A percentile compares a stretch with the other conserved stretches of the same genome.
These are phyloP conservation scores for Phylloscopus trochilus DNA, from an alignment of 2,113 vertebrate species.

Conservation along the genomic window DNA sequence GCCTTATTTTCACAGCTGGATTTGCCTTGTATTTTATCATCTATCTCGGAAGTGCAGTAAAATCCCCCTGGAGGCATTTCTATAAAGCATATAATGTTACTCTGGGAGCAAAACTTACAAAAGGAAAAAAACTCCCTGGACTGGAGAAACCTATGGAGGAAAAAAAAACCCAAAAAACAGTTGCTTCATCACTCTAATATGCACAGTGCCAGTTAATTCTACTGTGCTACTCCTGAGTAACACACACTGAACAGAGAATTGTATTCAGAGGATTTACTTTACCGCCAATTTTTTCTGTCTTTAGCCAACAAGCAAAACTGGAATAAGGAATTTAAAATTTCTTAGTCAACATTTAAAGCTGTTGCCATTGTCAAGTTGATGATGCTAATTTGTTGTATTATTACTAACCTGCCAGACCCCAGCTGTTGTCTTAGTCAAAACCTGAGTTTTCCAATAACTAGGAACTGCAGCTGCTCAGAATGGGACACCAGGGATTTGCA, in stretches of 20 bases:
- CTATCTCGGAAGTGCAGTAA: background rate
- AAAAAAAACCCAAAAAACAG: no score
- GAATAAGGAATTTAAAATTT: background rate
- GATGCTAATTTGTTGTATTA: background rate
- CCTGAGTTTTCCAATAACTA: slow-evolving; percentile 29
- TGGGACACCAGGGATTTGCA: background rate
- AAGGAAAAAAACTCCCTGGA: background rate
- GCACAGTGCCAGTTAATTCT: background rate
- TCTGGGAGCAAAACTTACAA: background rate
- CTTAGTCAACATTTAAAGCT: background rate
- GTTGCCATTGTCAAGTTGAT: background rate
- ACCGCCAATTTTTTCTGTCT: background rate
- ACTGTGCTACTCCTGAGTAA: background rate
- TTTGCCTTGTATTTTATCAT: background rate
- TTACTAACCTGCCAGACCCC: background rate
- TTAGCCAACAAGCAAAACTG: background rate
- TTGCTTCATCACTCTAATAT: background rate
- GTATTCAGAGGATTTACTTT: background rate
- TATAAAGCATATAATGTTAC: background rate
- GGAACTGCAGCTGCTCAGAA: slow-evolving; percentile 54
- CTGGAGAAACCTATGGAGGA: rapidly evolving
- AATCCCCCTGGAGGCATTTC: background rate
- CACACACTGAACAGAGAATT: background rate
- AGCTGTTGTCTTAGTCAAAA: slow-evolving; percentile 31
- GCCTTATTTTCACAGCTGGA: background rate